Base-by-base conservation (phyloP, 2,797 vertebrate genomes). In the Pampus argenteus region DNA sequence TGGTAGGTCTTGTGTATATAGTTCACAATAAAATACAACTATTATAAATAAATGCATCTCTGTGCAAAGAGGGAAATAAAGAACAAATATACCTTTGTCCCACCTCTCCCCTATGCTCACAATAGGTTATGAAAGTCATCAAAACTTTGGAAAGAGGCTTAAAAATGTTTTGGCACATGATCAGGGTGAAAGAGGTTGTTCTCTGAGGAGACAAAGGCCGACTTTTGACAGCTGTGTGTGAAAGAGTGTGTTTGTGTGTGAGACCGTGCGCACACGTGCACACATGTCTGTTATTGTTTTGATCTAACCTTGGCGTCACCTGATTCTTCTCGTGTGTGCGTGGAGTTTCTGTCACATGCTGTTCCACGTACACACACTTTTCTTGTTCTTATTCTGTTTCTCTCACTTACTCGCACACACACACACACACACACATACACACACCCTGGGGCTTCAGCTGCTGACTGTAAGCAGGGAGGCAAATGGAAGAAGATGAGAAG, bases 141-240 rank as follows among this genome's bases (percentile, higher is more conserved):
- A 66, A 25, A 49, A 34, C 4, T 28, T 22, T 57, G 57, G 10
- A 74, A 31, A 67, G 55, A 66, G 51, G 22, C 40, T 67, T 61
- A 23, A n/a, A 45, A 57, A 29, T 50, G 72, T 72, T 86, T 59
- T 69, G 73, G 62, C 76, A 55, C 49, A 42, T 71, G 67, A 84
- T 74, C 50, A 18, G 65, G 76, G 58, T 77, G 70, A 78, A 4
- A 60, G 38, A 78, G 79, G 78, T 67, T 74, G 56, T 72, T 83
- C 71, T 70, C 26, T 26, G 60, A 58, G 79, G 80, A 84, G 85
- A 86, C 76, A 82, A 84, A 83, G 4, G 73, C 67, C 45, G 15
- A 77, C 83, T 86, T 88, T 85, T 79, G 81, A 85, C 89, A 90
- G 88, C 88, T 92, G 89, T 34, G 23, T 76, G 79, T 61, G 66